phyloP scores from a whole-genome alignment of 2,113 vertebrate genomes.

The Lepisosteus oculatus region DNA sequence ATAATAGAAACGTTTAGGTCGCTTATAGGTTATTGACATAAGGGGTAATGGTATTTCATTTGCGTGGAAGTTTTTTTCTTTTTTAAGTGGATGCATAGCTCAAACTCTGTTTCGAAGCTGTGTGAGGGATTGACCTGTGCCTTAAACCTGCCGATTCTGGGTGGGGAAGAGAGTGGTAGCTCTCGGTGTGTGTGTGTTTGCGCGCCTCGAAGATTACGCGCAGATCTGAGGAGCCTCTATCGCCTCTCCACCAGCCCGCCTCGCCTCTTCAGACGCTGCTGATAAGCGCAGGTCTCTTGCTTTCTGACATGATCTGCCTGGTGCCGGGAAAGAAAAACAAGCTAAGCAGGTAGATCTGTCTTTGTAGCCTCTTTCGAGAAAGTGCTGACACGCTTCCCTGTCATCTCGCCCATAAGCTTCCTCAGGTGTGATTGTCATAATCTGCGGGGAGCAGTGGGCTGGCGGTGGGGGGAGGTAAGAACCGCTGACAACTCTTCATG shows the following conservation, averaged over 20 bases:
- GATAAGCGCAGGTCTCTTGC: no score
- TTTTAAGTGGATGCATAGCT: no score
- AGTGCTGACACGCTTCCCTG: constrained; percentile 46
- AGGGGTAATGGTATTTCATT: no score
- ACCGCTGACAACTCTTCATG: background rate
- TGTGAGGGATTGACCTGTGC: no score
- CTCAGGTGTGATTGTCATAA: background rate
- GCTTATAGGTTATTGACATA: no score
- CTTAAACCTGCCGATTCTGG: constrained; percentile 10
- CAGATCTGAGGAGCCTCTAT: background rate
- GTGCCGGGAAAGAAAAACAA: constrained; percentile 11
- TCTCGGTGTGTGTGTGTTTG: background rate
- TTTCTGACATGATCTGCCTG: no score
- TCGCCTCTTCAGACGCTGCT: no score
- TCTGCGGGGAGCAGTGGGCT: background rate
- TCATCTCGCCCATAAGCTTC: background rate
- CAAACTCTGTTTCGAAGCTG: no score
- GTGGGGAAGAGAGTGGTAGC: background rate
- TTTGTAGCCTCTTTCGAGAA: constrained; percentile 32
- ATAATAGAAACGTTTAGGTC: no score
- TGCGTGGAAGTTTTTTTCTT: no score
- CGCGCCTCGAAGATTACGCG: background rate
- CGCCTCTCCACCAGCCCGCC: background rate
- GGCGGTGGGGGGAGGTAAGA: background rate
- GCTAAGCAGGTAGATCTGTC: constrained; percentile 9